Percentiles rank a stretch among this genome's conserved stretches.
Evolutionary conservation across 2,888 invertebrate species (phyloP).

Genomic region (Cremastinae sp.): DNA sequence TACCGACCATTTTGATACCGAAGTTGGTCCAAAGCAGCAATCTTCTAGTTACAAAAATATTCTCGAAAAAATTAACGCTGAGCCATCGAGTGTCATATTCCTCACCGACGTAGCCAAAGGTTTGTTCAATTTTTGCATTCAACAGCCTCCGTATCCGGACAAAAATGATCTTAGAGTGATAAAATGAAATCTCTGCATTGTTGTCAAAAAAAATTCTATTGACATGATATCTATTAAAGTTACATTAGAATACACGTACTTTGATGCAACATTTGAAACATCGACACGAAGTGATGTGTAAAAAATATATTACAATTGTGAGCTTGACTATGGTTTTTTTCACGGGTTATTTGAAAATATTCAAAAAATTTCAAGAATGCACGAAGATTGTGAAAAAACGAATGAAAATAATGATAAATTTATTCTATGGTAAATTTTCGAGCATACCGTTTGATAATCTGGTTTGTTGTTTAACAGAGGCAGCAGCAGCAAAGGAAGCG

Average conservation of each 20-base stretch:
- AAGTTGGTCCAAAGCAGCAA: constrained; percentile 91
- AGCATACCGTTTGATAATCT: not conserved
- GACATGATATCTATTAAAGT: no score
- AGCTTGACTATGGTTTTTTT: no score
- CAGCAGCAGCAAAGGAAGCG: constrained; percentile 89
- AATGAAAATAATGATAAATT: not conserved
- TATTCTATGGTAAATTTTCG: not conserved
- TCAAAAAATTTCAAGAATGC: not conserved
- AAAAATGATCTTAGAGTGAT: no score
- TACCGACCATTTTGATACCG: constrained; percentile 93
- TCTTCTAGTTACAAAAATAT: constrained; percentile 90
- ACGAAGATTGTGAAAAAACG: not conserved
- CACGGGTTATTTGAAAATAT: no score
- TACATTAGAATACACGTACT: no score
- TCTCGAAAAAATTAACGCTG: constrained; percentile 84
- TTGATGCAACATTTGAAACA: no score
- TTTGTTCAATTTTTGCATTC: constrained; percentile 74
- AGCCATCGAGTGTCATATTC: constrained; percentile 88
- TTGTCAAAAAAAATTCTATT: no score
- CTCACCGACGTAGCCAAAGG: constrained; percentile 93
- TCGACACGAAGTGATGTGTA: no score
- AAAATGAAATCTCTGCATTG: no score
- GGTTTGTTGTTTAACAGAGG: constrained; percentile 84
- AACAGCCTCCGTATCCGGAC: no score
- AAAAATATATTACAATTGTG: no score